Evolutionary conservation across 2,797 vertebrate species (phyloP).

Genomic region (Meriones psammophilus): DNA sequence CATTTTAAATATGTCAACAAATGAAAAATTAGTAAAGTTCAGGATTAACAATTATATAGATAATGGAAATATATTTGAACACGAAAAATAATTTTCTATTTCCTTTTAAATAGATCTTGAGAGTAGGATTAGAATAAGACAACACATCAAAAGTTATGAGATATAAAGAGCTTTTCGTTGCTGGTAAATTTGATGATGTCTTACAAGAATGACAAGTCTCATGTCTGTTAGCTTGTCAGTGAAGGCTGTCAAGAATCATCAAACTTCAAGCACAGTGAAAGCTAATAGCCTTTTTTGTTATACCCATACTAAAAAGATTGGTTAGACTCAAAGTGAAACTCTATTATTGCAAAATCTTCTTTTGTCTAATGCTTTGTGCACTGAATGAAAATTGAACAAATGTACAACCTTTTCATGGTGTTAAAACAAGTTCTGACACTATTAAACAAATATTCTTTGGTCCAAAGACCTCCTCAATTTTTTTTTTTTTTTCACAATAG

Average conservation of each 20-base stretch:
- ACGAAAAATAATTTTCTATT: constrained; percentile 43
- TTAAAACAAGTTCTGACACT: constrained; percentile 85
- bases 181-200: constrained; percentile 78
- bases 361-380: constrained; percentile 85
- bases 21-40: neutral
- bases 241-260: constrained; percentile 87
- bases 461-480: constrained; percentile 58
- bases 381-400: constrained; percentile 84
- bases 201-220: constrained; percentile 76
- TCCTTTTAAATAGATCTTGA: constrained; percentile 41
- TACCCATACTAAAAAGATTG: constrained; percentile 85
- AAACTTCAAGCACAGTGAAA: constrained; percentile 84
- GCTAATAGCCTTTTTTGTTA: constrained; percentile 86
- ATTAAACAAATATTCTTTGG: constrained; percentile 85
- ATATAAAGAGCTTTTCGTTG: constrained; percentile 60
- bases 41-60: neutral
- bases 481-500: constrained; percentile 4
- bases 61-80: neutral
- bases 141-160: constrained; percentile 71
- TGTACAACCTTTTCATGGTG: constrained; percentile 81
- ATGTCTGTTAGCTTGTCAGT: constrained; percentile 78
- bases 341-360: constrained; percentile 86
- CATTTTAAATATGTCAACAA: constrained; percentile 23
- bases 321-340: constrained; percentile 85
- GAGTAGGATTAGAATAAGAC: constrained; percentile 44